phyloP scores from a whole-genome alignment of 2,113 vertebrate species.

The Lepus timidus region DNA sequence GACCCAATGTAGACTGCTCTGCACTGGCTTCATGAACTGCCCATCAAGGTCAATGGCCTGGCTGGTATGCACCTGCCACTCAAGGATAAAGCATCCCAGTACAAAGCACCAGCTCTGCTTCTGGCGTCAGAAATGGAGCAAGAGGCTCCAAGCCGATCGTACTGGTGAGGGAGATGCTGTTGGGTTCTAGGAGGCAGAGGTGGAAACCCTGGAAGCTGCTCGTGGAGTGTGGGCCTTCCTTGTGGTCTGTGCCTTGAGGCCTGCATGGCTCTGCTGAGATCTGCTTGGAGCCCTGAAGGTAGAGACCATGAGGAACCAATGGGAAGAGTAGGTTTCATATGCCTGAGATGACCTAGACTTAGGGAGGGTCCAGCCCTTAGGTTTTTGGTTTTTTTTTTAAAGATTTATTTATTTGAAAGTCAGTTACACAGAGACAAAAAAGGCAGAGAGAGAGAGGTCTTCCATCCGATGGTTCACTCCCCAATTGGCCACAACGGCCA shows the following conservation, averaged over 20 bases:
- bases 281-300: not conserved
- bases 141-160: not conserved
- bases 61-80: not conserved
- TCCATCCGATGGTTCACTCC: no score
- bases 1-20: no score
- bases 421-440: no score
- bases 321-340: not conserved
- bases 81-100: accelerated
- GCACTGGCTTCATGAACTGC: not conserved
- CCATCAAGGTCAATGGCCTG: not conserved
- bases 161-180: accelerated
- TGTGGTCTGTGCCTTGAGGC: accelerated
- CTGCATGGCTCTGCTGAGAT: accelerated
- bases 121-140: accelerated
- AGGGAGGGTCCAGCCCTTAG: not conserved
- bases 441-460: no score
- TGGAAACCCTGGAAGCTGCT: accelerated
- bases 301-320: not conserved
- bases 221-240: accelerated
- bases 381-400: not conserved
- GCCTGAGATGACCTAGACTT: not conserved
- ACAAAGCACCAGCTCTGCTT: not conserved
- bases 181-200: not conserved
- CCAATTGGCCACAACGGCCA: no score
- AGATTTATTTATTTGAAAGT: no score